Base-by-base conservation (phyloP, 2,888 invertebrate genomes). In the Zygothrica quintamaculata region DNA sequence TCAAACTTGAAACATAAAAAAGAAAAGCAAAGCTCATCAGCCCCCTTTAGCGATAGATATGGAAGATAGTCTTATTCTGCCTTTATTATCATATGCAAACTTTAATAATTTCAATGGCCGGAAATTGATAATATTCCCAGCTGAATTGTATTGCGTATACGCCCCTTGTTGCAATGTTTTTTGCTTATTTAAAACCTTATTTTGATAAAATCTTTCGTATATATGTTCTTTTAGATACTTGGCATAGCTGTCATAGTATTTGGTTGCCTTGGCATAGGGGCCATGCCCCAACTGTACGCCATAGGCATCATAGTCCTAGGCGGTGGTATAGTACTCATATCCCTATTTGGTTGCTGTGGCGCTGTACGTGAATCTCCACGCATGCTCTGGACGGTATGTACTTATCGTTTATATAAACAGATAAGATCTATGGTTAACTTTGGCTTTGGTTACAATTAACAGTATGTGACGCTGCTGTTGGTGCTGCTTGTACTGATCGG, bases 321-420 rank as follows among this genome's bases (percentile, higher is more conserved):
- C 1, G 76, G 80, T 18, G 61, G 80, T 12, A 88, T 89, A 4
- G 44, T 89, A 43, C 8, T 88, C 3, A 89, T 80, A 29, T 89
- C 88, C 7, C 37, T 89, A 25, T 88, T 89, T n/a, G 89, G 89
- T 4, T 89, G 88, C 47, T 80, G 80, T 25, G 89, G 89, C 16
- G 76, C 88, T 13, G 58, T 88, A 12, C 80, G 89, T 0, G 88
- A 89, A 65, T 89, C 89, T 1, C 64, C 87, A 12, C 88, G 89
- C 18, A 77, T 89, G 66, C 68, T 89, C 39, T 89, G 89, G 89
- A 85, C 84, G 52, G 89, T 89, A 55, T 33, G 9, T 39, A 36
- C 0, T 3, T 26, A 4, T 39, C 18, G 18, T 22, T 3, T 9
- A 29, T 18, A 5, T 11, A n/a, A n/a, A n/a, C n/a, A n/a, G 4